Base-by-base conservation (phyloP, 2,888 invertebrate genomes). In the Tupiocoris notatus region DNA sequence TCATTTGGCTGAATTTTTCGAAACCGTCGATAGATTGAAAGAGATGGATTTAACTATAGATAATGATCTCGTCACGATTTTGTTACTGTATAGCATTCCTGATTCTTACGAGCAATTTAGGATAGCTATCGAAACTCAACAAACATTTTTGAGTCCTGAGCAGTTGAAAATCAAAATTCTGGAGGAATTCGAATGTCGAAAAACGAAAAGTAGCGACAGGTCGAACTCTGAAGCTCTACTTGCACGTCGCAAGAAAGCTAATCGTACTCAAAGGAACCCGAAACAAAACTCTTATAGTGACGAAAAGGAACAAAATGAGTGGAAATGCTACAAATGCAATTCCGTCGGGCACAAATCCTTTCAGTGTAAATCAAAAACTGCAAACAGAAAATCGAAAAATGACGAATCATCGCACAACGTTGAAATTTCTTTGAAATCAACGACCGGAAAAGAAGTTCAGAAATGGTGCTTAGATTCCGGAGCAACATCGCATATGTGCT, bases 81-180 rank as follows among this genome's bases (percentile, higher is more conserved):
- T 57, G n/a, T 2, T 79, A 76, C 57, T 84, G 16, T 83, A 83
- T 65, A 83, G 82, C 78, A 67, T 83, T 9, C 82, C 83, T 3
- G 24, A 77, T 1, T 81, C 58, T 1, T 84, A 78, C 61, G 83
- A 84, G 39, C 83, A 82, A 39, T 83, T 83, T 77, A 73, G 82
- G 62, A 82, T 81, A 21, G 83, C 83, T 0, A 82, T 83, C 1
- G 82, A 84, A 77, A 81, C 83, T 1, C 78, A 82, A 0, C 83
- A 84, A 73, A 78, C 78, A 1, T 73, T 83, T 18, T 82, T 82
- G 1, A 70, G 23, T 0, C 80, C 81, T 0, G 82, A 83, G 61
- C 16, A 1, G 17, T n/a, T 59, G 59, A 59, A 59, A 59, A 1
- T 59, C 18, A 59, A 59, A 59, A 59, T 59, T n/a, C n/a, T 59